These are phyloP conservation scores for Philypnodon macrostomus DNA, from an alignment of 2,797 vertebrate genomes.

Conservation along the genomic window DNA sequence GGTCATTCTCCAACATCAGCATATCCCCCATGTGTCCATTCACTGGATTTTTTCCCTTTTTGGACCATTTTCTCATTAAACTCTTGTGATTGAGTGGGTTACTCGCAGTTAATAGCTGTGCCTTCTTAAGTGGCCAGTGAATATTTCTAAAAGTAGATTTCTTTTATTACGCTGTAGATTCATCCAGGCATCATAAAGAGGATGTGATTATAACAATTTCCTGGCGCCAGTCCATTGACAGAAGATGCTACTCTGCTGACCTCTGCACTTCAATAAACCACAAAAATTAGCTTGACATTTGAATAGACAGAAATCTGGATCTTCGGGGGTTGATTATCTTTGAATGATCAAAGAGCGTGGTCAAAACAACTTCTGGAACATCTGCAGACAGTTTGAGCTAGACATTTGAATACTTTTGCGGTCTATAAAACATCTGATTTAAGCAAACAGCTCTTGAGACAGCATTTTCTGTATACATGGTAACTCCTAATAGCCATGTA, in stretches of 20 bases:
- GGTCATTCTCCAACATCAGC: too few relatives aligned
- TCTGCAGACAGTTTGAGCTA: slow-evolving; percentile 3
- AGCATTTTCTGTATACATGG: slow-evolving; percentile 2
- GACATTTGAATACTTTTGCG: background rate
- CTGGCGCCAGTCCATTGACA: background rate
- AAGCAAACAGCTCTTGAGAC: background rate
- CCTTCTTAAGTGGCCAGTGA: too few relatives aligned
- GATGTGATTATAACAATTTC: background rate
- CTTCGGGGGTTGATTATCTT: background rate
- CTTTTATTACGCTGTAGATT: too few relatives aligned
- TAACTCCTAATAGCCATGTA: background rate
- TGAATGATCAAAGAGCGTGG: background rate
- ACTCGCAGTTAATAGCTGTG: too few relatives aligned
- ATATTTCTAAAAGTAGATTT: too few relatives aligned
- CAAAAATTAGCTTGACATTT: background rate
- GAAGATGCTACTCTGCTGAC: background rate
- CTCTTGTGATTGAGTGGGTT: too few relatives aligned
- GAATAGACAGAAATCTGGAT: background rate
- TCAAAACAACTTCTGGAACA: background rate
- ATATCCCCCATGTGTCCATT: too few relatives aligned
- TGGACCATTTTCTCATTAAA: too few relatives aligned
- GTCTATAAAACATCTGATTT: slow-evolving; percentile 1
- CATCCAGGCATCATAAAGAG: too few relatives aligned
- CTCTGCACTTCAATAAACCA: background rate
- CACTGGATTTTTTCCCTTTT: too few relatives aligned